Conservation (phyloP, 2,888 invertebrate genomes). For the Barypeithes pellucidus region DNA sequence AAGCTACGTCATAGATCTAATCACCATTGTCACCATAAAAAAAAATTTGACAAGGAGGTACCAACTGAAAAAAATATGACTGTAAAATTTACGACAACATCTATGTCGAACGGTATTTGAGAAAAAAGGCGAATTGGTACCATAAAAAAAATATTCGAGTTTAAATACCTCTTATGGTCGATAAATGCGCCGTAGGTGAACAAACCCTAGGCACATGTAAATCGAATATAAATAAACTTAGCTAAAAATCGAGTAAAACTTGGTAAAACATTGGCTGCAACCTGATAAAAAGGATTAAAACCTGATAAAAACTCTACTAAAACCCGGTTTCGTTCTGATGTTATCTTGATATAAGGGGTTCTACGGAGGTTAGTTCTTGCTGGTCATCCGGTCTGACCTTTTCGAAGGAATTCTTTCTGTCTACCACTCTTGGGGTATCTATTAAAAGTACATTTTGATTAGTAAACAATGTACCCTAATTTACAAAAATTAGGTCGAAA, state of each 20-base stretch:
- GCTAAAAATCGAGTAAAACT: background rate
- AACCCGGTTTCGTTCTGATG: background rate
- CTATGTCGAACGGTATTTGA: too few relatives aligned
- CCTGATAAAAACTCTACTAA: background rate
- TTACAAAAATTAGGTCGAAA: too few relatives aligned
- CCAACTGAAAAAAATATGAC: too few relatives aligned
- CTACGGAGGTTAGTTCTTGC: conserved; percentile 58
- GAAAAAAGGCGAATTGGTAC: too few relatives aligned
- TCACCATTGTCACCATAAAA: too few relatives aligned
- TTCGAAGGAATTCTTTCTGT: conserved; percentile 55
- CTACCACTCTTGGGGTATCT: conserved; percentile 33
- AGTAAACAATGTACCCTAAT: background rate
- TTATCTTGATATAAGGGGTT: conserved; percentile 48
- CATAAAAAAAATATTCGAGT: background rate
- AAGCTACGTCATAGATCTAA: too few relatives aligned
- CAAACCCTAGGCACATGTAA: conserved; percentile 7
- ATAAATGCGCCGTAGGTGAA: background rate
- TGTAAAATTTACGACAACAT: too few relatives aligned
- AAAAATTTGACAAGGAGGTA: too few relatives aligned
- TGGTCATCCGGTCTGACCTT: conserved; percentile 58
- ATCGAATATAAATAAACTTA: background rate
- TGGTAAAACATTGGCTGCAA: background rate
- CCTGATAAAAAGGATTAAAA: background rate
- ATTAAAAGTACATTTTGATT: conserved; percentile 27
- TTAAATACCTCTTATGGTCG: background rate